Conservation (phyloP, 2,797 vertebrate genomes). For the Champsocephalus gunnari region DNA sequence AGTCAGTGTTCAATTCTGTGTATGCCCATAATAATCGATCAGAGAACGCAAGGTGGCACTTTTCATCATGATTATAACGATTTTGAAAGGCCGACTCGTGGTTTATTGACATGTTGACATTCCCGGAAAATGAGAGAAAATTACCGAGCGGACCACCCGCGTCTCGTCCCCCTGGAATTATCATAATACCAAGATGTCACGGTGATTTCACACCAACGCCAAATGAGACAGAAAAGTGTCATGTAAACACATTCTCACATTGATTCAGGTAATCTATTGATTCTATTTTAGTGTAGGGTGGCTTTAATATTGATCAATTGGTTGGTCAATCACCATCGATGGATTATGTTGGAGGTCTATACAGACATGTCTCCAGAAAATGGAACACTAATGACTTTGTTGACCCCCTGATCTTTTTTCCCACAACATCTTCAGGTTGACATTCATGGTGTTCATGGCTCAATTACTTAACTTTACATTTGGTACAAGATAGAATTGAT, state of each 20-base stretch:
- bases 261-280: background rate
- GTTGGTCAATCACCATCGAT: background rate
- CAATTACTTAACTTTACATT: background rate
- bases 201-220: slow-evolving; percentile 63
- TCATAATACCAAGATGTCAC: slow-evolving; percentile 75
- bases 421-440: too few species aligned
- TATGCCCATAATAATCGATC: slow-evolving; percentile 22
- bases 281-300: background rate
- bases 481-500: too few species aligned
- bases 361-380: background rate
- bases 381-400: too few species aligned
- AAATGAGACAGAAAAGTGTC: slow-evolving; percentile 48
- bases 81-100: slow-evolving; percentile 22
- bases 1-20: background rate
- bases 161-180: slow-evolving; percentile 51
- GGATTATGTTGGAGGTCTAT: background rate
- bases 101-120: slow-evolving; percentile 32
- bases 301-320: background rate
- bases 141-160: slow-evolving; percentile 39
- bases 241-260: slow-evolving; percentile 1
- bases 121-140: slow-evolving; percentile 45
- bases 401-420: too few species aligned
- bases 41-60: background rate
- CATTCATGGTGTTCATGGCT: background rate
- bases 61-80: slow-evolving; percentile 7